Conservation (phyloP, 2,888 invertebrate species). For the Listrodromus nycthemerus region DNA sequence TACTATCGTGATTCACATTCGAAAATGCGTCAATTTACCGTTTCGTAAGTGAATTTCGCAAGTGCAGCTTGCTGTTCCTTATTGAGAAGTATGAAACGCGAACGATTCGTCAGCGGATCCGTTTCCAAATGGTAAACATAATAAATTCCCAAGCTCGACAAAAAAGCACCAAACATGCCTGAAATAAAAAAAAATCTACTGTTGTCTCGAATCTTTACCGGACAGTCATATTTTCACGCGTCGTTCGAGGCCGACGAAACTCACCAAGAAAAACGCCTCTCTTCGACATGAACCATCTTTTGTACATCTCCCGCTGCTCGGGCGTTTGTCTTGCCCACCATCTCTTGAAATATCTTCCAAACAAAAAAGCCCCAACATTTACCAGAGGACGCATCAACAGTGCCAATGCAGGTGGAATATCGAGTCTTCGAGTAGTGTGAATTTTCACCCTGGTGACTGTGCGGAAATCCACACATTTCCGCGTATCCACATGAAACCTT, state of each 20-base stretch:
- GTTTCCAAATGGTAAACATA: conserved; percentile 84
- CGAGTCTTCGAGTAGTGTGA: conserved; percentile 72
- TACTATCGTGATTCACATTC: neutral
- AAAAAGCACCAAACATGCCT: conserved; percentile 74
- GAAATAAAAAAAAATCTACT: conserved; percentile 42
- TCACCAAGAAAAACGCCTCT: conserved; percentile 68
- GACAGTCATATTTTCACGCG: neutral
- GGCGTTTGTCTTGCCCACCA: conserved; percentile 84
- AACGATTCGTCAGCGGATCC: conserved; percentile 85
- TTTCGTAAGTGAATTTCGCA: conserved; percentile 81
- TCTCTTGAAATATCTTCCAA: conserved; percentile 81
- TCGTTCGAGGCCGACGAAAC: neutral
- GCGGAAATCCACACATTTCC: neutral
- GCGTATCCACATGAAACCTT: neutral
- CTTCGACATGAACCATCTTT: conserved; percentile 69
- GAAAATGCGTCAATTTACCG: conserved; percentile 59
- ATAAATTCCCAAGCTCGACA: conserved; percentile 72
- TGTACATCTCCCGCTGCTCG: conserved; percentile 77
- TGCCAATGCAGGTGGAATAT: conserved; percentile 77
- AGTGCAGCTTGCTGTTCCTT: conserved; percentile 83
- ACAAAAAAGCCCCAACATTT: conserved; percentile 80
- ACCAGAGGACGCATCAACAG: conserved; percentile 77
- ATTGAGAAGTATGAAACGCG: conserved; percentile 85
- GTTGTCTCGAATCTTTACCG: neutral
- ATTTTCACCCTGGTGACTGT: conserved; percentile 17